Evolutionary conservation across 2,888 invertebrate genomes (phyloP).

Genomic region (Coenonympha glycerion): DNA sequence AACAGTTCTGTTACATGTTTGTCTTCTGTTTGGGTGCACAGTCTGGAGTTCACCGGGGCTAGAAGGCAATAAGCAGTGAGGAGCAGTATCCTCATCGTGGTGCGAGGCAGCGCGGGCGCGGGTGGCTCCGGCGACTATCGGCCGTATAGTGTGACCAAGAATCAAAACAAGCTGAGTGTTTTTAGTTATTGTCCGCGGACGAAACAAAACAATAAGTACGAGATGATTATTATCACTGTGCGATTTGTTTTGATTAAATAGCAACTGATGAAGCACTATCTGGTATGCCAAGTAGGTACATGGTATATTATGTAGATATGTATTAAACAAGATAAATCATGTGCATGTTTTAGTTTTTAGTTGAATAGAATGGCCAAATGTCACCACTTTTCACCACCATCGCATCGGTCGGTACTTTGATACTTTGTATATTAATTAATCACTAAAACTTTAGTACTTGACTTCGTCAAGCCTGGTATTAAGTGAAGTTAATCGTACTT

Average conservation of each 20-base stretch:
- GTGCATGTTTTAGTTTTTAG: too few species aligned
- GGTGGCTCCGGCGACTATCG: slow-evolving; percentile 37
- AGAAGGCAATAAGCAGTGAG: slow-evolving; percentile 12
- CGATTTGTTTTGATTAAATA: slow-evolving; percentile 38
- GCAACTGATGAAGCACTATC: neutral
- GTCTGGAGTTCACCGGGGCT: slow-evolving; percentile 7
- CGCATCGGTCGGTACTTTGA: too few species aligned
- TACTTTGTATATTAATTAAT: too few species aligned
- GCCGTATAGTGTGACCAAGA: slow-evolving; percentile 39
- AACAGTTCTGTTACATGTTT: slow-evolving; percentile 4
- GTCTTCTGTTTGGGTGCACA: slow-evolving; percentile 13
- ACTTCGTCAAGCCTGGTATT: too few species aligned
- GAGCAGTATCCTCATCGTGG: slow-evolving; percentile 23
- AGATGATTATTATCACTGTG: slow-evolving; percentile 35
- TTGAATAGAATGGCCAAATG: too few species aligned
- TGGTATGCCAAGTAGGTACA: neutral
- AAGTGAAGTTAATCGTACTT: too few species aligned
- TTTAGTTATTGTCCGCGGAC: slow-evolving; percentile 42
- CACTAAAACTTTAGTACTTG: too few species aligned
- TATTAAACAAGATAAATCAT: too few species aligned
- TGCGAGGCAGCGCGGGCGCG: neutral
- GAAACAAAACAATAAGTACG: slow-evolving; percentile 42
- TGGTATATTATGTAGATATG: too few species aligned
- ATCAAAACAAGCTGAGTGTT: slow-evolving; percentile 53
- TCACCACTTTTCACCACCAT: too few species aligned